phyloP scores from a whole-genome alignment of 2,797 vertebrate species.

The Eulemur coronatus region DNA sequence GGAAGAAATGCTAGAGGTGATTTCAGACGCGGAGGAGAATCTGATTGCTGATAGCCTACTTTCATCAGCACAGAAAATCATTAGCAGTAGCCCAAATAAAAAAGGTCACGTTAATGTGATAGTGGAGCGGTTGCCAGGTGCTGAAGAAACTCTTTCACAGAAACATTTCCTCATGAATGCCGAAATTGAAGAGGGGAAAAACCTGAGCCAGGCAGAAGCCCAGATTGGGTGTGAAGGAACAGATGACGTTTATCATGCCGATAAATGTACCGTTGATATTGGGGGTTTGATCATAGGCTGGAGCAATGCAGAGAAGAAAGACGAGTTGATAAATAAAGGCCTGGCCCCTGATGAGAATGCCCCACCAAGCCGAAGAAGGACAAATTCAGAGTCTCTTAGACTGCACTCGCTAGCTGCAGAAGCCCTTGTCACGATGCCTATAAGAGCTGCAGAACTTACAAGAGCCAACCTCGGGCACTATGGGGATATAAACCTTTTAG shows the following conservation, averaged over 20 bases:
- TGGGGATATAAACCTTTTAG: constrained; percentile 73
- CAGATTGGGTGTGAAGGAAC: constrained; percentile 63
- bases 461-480: constrained; percentile 82
- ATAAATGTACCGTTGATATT: constrained; percentile 79
- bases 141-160: constrained; percentile 88
- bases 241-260: constrained; percentile 73
- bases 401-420: constrained; percentile 97
- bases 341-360: constrained; percentile 90
- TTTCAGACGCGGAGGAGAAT: constrained; percentile 86
- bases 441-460: constrained; percentile 90
- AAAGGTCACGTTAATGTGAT: constrained; percentile 97
- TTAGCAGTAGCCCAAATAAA: constrained; percentile 92
- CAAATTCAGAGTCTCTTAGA: constrained; percentile 96
- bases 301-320: constrained; percentile 83
- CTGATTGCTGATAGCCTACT: constrained; percentile 90
- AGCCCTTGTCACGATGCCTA: constrained; percentile 97
- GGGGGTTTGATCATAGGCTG: constrained; percentile 87
- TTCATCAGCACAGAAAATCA: constrained; percentile 97
- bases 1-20: constrained; percentile 88
- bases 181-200: constrained; percentile 85
- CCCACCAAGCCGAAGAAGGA: constrained; percentile 93
- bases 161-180: constrained; percentile 90
- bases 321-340: constrained; percentile 78
- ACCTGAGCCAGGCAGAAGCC: constrained; percentile 76
- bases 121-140: constrained; percentile 95